phyloP scores from a whole-genome alignment of 2,113 vertebrate species.

The Leucoraja erinaceus region DNA sequence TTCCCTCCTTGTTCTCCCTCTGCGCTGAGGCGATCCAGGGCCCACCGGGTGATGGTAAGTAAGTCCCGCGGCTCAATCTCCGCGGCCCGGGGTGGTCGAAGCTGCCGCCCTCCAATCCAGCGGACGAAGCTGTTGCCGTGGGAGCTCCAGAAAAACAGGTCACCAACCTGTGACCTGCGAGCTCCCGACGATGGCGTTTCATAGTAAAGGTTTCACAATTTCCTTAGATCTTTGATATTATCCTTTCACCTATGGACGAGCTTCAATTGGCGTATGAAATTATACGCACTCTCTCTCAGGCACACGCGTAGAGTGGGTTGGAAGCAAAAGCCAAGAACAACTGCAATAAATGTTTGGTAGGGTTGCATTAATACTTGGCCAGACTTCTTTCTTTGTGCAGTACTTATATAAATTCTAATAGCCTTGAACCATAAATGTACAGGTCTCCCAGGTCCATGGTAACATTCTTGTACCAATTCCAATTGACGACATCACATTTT shows the following conservation, averaged over 20 bases:
- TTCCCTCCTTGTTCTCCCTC: too few species aligned
- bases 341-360: slow-evolving; percentile 6
- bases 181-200: too few species aligned
- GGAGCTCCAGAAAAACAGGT: too few species aligned
- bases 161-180: too few species aligned
- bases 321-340: slow-evolving; percentile 24
- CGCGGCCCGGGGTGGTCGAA: too few species aligned
- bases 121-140: too few species aligned
- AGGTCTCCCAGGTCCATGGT: not conserved
- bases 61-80: too few species aligned
- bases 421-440: not conserved
- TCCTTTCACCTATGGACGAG: not conserved
- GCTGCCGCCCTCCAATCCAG: too few species aligned
- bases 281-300: not conserved
- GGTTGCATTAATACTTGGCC: slow-evolving; percentile 23
- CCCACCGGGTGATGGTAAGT: too few species aligned
- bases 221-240: not conserved
- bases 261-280: not conserved
- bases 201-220: not conserved
- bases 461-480: slow-evolving; percentile 8
- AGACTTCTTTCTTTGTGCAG: not conserved
- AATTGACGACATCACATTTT: slow-evolving; percentile 7
- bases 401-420: not conserved
- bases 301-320: not conserved
- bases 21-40: too few species aligned